Conservation (phyloP, 92 coral and sea anemone genomes). For the Virgularia gustaviana region DNA sequence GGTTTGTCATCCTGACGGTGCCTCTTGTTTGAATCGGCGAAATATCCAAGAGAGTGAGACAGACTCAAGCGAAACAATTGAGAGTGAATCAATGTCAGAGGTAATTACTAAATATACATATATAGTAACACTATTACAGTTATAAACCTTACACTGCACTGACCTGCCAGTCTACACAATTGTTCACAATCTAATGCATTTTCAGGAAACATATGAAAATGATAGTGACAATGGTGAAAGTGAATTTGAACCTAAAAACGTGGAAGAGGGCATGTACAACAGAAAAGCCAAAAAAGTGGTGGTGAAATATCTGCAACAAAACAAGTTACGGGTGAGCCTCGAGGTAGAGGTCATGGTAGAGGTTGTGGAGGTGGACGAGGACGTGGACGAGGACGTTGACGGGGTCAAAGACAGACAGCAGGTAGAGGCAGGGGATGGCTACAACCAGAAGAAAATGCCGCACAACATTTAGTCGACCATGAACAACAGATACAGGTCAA, state of each 20-base stretch:
- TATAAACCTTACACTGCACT: neutral
- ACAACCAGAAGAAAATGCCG: conserved; percentile 27
- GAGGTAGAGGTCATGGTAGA: neutral
- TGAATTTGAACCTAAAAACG: neutral
- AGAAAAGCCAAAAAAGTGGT: neutral
- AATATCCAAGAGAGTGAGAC: too few relatives aligned
- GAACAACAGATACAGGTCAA: conserved; percentile 31
- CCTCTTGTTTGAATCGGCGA: too few relatives aligned
- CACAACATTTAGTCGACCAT: neutral
- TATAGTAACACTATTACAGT: too few relatives aligned
- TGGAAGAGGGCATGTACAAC: neutral
- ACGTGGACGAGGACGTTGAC: conserved; percentile 21
- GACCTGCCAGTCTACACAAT: neutral
- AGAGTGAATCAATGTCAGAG: neutral
- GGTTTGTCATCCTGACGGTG: neutral
- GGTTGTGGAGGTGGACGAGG: conserved; percentile 15
- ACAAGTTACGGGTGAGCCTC: neutral
- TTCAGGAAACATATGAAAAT: neutral
- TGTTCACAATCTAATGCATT: neutral
- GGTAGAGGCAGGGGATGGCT: neutral
- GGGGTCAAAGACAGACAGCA: neutral
- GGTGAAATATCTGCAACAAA: neutral
- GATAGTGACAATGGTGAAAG: neutral
- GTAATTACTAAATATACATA: too few relatives aligned
- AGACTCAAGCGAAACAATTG: neutral